A percentile compares a stretch with the other conserved stretches of the same genome.
Evolutionary conservation across 1,140 invertebrate genomes (phyloP).

Genomic region (Anoplolepis gracilipes): DNA sequence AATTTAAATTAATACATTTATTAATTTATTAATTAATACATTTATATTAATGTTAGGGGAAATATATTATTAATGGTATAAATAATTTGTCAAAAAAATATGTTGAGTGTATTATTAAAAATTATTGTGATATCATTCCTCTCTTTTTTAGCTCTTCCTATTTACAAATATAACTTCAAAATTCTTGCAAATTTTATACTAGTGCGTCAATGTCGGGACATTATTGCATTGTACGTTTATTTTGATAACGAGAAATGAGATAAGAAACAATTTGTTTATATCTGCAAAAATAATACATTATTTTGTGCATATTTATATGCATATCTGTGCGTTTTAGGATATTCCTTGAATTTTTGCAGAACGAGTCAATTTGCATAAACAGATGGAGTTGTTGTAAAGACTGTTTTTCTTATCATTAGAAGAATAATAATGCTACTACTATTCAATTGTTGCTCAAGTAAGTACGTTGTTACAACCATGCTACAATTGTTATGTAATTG

Average conservation of each 20-base stretch:
- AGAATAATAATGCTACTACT: conserved; percentile 60
- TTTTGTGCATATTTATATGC: neutral
- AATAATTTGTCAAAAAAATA: too few relatives aligned
- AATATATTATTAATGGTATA: neutral
- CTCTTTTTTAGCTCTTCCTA: neutral
- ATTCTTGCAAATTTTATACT: neutral
- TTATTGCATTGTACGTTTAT: neutral
- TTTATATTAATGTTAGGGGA: too few relatives aligned
- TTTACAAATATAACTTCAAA: neutral
- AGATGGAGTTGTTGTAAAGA: conserved; percentile 26
- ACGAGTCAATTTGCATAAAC: neutral
- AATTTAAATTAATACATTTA: too few relatives aligned
- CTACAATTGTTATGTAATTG: conserved; percentile 71
- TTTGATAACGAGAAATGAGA: neutral
- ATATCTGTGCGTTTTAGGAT: neutral
- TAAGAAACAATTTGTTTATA: neutral
- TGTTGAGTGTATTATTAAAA: neutral
- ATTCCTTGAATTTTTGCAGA: conserved; percentile 18
- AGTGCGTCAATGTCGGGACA: neutral
- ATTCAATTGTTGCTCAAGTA: conserved; percentile 68
- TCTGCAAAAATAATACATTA: neutral
- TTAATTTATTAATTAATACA: too few relatives aligned
- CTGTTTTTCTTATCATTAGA: conserved; percentile 49
- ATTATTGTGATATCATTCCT: neutral
- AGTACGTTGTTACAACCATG: conserved; percentile 31